These are phyloP conservation scores for Parelbella ahira DNA, from an alignment of 2,888 invertebrate genomes.

Conservation along the genomic window DNA sequence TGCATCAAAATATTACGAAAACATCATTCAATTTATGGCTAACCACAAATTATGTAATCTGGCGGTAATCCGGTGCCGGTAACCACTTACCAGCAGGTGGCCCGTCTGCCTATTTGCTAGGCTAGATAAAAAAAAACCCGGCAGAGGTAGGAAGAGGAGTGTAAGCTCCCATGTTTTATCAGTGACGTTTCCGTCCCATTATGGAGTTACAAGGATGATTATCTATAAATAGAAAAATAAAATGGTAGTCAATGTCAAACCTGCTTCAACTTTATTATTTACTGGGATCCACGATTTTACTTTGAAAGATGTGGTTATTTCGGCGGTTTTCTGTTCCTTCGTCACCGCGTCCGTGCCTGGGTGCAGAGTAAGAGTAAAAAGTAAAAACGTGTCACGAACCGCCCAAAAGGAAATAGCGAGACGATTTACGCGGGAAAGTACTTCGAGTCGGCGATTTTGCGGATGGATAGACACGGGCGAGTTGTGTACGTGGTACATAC, in stretches of 20 bases:
- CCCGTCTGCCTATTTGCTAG: too few relatives aligned
- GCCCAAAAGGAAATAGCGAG: neutral
- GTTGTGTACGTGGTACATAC: conserved; percentile 5
- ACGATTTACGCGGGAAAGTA: conserved; percentile 44
- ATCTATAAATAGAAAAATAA: too few relatives aligned
- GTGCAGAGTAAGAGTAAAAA: conserved; percentile 31
- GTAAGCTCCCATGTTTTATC: too few relatives aligned
- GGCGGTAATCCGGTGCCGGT: too few relatives aligned
- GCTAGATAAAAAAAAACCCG: conserved; percentile 1
- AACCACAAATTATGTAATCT: too few relatives aligned
- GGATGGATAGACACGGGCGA: conserved; percentile 22
- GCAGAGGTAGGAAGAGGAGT: too few relatives aligned
- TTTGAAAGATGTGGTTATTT: conserved; percentile 39
- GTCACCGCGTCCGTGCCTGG: conserved; percentile 45
- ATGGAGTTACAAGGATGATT: too few relatives aligned
- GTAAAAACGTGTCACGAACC: conserved; percentile 39
- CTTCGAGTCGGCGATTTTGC: conserved; percentile 35
- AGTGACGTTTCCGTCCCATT: too few relatives aligned
- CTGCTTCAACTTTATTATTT: conserved; percentile 30
- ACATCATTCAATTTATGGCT: too few relatives aligned
- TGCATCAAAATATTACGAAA: too few relatives aligned
- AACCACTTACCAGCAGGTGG: too few relatives aligned
- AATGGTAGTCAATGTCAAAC: conserved; percentile 27
- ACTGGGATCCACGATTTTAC: conserved; percentile 26
- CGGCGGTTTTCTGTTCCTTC: conserved; percentile 45